Evolutionary conservation across 2,113 vertebrate species (phyloP), one percentile per base, ranked within the genome.

Genomic region (Notarius lentiginosus): DNA sequence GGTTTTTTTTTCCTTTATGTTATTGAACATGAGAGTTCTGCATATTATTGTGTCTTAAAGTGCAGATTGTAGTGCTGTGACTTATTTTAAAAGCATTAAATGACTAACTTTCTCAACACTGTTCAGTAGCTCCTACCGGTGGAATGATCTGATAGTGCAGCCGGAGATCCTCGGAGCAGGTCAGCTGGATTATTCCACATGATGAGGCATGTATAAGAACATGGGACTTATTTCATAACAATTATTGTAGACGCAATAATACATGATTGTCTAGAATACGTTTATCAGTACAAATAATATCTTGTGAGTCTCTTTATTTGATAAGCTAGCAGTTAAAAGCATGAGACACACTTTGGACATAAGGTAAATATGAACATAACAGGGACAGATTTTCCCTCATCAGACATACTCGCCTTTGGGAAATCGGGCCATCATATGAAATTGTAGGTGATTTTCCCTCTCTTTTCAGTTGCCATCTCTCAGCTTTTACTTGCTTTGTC

Each of bases 41-140:
- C 9, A 24, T 47, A 14, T 41, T 7, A 61, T 47, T 22, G 30
- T 61, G 56, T 61, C 7, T 58, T 15, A 27, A 41, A 55, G 76
- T 56, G 72, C 6, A 49, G 65, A n/a, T 15, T 51, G 49, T 61
- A 17, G 20, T 56, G 63, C 73, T 27, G 22, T 34, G 55, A 34
- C 15, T 73, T 41, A 27, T 75, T 65, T 11, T 22, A 53, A 27
- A 89, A 79, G 22, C 86, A 77, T 65, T 82, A 86, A 80, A 60
- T 82, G 85, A 61, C 2, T 22, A 81, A 51, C 22, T 83, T 47
- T 22, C 1, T 77, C 79, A 88, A 82, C 84, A 87, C 88, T 93
- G 91, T 92, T 94, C 82, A 89, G 91, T 89, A 93, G 92, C 93
- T 56, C 94, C 93, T 90, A 93, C 94, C 91, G 92, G 95, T 95